phyloP scores from a whole-genome alignment of 2,797 vertebrate genomes.

The Gymnopithys bicolor region DNA sequence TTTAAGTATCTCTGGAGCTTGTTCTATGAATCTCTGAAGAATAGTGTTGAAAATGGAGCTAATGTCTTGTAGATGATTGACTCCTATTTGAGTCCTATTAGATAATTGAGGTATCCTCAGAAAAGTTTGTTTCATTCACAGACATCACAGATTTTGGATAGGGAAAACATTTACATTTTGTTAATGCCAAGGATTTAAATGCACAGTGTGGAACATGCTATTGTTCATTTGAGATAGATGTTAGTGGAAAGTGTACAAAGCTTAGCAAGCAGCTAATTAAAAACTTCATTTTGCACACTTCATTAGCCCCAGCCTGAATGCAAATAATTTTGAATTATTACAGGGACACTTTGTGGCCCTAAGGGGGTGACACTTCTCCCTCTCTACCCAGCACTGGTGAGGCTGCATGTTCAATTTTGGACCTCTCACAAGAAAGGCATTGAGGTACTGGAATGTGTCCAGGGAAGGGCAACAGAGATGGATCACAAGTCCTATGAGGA shows the following conservation, averaged over 20 bases:
- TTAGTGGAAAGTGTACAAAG: not conserved
- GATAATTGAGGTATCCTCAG: not conserved
- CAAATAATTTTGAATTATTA: not conserved
- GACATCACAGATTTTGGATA: accelerated
- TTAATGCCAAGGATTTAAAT: not conserved
- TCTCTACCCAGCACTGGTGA: not conserved
- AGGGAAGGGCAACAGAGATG: not conserved
- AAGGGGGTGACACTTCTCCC: not conserved
- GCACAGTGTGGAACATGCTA: not conserved
- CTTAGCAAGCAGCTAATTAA: not conserved
- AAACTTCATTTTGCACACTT: not conserved
- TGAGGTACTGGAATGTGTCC: not conserved
- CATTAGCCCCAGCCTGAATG: not conserved
- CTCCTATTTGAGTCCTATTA: not conserved
- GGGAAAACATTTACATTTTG: not conserved
- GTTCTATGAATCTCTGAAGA: not conserved
- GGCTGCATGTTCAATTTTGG: not conserved
- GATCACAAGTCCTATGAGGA: not conserved
- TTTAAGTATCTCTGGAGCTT: not conserved
- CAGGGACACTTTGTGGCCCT: not conserved
- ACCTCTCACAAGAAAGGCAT: not conserved
- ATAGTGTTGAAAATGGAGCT: not conserved
- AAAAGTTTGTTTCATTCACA: not conserved
- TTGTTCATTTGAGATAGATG: not conserved
- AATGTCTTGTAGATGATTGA: not conserved